Percentiles rank a stretch among this genome's conserved stretches.
Evolutionary conservation across 2,113 vertebrate species (phyloP).

Genomic region (Callospermophilus lateralis): DNA sequence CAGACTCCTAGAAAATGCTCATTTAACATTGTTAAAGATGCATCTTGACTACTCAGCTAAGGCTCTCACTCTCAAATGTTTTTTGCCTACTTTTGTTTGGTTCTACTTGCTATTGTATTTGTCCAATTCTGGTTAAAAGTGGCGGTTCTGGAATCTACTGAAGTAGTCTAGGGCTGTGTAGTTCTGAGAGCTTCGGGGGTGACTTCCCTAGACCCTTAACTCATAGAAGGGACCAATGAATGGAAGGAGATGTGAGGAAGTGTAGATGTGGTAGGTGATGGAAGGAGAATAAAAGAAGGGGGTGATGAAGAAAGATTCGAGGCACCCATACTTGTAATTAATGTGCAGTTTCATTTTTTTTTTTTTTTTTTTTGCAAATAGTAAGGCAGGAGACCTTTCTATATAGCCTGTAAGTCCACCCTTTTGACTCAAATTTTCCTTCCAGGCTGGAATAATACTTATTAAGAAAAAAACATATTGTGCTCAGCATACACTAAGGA

Average conservation of each 20-base stretch:
- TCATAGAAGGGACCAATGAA: not conserved
- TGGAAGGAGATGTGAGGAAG: not conserved
- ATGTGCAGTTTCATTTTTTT: not conserved
- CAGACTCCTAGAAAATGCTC: not conserved
- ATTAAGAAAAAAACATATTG: not conserved
- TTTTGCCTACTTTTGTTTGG: not conserved
- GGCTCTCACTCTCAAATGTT: not conserved
- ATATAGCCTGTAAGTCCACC: not conserved
- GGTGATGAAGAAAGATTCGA: not conserved
- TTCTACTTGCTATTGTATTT: not conserved
- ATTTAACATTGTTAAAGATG: not conserved
- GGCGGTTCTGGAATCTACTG: not conserved
- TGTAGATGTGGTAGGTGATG: fast-evolving
- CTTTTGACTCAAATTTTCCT: not conserved
- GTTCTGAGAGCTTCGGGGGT: too few relatives aligned
- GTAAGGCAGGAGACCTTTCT: not conserved
- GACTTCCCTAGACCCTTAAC: not conserved
- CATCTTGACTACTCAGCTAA: too few relatives aligned
- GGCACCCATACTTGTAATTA: not conserved
- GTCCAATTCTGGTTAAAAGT: not conserved
- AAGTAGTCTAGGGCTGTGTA: not conserved
- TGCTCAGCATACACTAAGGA: not conserved
- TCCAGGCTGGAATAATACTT: not conserved
- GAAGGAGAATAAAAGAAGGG: not conserved
- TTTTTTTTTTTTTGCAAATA: too few relatives aligned